phyloP scores from a whole-genome alignment of 2,888 invertebrate species.

The Fabriciana adippe region DNA sequence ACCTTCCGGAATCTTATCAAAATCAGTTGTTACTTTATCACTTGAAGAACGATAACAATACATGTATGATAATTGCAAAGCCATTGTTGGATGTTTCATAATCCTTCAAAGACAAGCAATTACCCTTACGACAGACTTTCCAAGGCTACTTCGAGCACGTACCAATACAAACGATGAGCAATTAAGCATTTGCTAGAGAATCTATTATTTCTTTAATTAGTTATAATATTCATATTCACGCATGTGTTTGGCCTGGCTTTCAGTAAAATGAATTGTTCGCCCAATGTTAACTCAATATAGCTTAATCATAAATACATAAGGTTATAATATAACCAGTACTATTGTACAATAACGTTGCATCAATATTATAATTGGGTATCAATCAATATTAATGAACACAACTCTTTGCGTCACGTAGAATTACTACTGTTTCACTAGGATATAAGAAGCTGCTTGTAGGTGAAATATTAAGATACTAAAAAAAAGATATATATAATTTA shows the following conservation, averaged over 20 bases:
- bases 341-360: slow-evolving; percentile 16
- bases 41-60: slow-evolving; percentile 28
- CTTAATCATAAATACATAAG: slow-evolving; percentile 14
- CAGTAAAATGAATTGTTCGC: slow-evolving; percentile 14
- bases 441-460: not conserved
- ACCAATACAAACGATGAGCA: slow-evolving; percentile 24
- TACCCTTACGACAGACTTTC: slow-evolving; percentile 35
- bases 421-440: not conserved
- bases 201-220: slow-evolving; percentile 24
- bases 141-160: slow-evolving; percentile 30
- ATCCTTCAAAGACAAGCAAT: slow-evolving; percentile 35
- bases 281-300: slow-evolving; percentile 4
- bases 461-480: not conserved
- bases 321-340: slow-evolving; percentile 16
- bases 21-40: slow-evolving; percentile 28
- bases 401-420: not conserved
- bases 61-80: slow-evolving; percentile 31
- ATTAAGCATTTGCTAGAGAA: slow-evolving; percentile 19
- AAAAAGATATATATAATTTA: too few species aligned
- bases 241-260: not conserved
- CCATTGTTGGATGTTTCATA: slow-evolving; percentile 34
- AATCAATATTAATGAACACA: slow-evolving; percentile 21
- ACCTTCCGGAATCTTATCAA: slow-evolving; percentile 31
- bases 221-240: slow-evolving; percentile 17
- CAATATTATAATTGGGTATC: slow-evolving; percentile 19